phyloP scores from a whole-genome alignment of 2,797 vertebrate genomes.

The Avahi laniger region DNA sequence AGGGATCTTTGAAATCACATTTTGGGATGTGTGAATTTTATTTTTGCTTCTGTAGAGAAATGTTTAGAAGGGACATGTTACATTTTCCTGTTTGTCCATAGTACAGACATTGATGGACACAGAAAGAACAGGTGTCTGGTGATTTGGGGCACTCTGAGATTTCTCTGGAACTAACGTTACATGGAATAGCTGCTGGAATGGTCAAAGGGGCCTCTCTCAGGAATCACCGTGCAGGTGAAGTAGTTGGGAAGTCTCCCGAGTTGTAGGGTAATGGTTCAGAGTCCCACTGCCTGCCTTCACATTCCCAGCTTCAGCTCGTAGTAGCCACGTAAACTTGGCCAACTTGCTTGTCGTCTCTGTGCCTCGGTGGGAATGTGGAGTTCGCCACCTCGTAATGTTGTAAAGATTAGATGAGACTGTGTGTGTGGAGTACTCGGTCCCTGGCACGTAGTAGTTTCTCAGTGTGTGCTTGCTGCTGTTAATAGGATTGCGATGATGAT shows the following conservation, averaged over 20 bases:
- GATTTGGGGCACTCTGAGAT: neutral
- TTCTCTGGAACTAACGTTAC: neutral
- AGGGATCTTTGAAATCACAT: neutral
- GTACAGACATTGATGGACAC: accelerated
- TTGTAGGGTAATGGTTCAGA: neutral
- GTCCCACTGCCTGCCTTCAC: too few relatives aligned
- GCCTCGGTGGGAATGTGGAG: neutral
- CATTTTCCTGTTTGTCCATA: accelerated
- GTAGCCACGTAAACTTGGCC: neutral
- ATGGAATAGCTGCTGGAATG: neutral
- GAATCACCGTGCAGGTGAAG: neutral
- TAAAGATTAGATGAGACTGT: neutral
- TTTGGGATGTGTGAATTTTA: neutral
- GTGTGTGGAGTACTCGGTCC: accelerated
- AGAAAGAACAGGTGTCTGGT: neutral
- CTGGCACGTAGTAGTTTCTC: accelerated
- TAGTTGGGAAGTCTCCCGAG: neutral
- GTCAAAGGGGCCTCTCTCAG: neutral
- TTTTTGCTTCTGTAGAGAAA: neutral
- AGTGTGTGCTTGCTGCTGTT: neutral
- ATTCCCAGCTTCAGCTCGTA: too few relatives aligned
- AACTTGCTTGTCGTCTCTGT: neutral
- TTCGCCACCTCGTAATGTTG: too few relatives aligned
- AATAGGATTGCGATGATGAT: accelerated
- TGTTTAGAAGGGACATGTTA: neutral